Percentiles rank a stretch among this genome's conserved stretches.
These are phyloP conservation scores for Galaxea fascicularis DNA, from an alignment of 92 coral and sea anemone genomes.

Conservation along the genomic window DNA sequence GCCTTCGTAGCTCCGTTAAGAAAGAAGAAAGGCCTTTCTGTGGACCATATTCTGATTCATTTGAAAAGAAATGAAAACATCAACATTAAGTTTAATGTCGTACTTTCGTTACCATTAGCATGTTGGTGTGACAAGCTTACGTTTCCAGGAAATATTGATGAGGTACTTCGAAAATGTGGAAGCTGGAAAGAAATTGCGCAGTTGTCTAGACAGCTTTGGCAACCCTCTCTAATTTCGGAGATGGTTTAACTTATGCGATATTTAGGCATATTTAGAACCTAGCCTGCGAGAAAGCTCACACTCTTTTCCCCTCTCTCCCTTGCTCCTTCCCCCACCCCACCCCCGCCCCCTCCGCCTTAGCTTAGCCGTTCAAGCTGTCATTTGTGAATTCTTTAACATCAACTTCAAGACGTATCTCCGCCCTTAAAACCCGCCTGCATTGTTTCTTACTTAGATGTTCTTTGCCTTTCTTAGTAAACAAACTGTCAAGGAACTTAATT, in stretches of 20 bases:
- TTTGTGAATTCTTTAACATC: not conserved
- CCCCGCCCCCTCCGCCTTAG: too few relatives aligned
- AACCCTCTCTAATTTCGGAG: not conserved
- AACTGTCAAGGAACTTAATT: constrained; percentile 20
- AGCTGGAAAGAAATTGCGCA: not conserved
- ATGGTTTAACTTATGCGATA: too few relatives aligned
- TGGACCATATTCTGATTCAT: not conserved
- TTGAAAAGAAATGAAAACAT: constrained; percentile 11
- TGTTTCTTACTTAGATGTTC: constrained; percentile 23
- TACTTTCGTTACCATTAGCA: not conserved
- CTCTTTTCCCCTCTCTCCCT: too few relatives aligned
- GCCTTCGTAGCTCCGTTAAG: too few relatives aligned
- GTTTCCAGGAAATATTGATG: not conserved
- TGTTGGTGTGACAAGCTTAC: not conserved
- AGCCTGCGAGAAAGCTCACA: too few relatives aligned
- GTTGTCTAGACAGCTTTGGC: not conserved
- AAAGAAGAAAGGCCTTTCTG: too few relatives aligned
- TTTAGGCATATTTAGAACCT: too few relatives aligned
- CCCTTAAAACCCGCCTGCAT: constrained; percentile 38
- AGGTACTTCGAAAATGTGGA: not conserved
- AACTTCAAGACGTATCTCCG: constrained; percentile 23
- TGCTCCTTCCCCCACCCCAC: too few relatives aligned
- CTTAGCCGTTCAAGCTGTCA: not conserved
- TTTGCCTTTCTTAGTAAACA: constrained; percentile 28
- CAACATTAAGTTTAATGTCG: not conserved